Evolutionary conservation across 2,888 invertebrate species (phyloP).

Genomic region (Hypomecis atomaria): DNA sequence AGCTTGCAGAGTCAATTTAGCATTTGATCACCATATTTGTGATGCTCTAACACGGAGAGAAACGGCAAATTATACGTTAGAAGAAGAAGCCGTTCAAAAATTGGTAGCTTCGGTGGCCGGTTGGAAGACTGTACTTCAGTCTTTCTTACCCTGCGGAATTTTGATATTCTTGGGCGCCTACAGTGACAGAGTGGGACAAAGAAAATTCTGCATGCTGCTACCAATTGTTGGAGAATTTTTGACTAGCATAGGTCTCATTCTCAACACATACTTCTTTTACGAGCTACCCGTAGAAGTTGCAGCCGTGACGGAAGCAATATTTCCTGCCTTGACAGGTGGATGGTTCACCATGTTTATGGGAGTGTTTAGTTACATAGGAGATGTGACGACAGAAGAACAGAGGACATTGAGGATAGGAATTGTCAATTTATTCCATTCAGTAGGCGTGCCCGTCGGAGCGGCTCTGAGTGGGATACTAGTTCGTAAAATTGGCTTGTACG

Average conservation of each 20-base stretch:
- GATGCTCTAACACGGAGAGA: slow-evolving; percentile 90
- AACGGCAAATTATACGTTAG: slow-evolving; percentile 85
- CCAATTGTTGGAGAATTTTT: slow-evolving; percentile 93
- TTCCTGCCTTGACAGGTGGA: slow-evolving; percentile 92
- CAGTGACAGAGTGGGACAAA: slow-evolving; percentile 87
- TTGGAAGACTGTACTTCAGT: slow-evolving; percentile 94
- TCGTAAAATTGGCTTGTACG: slow-evolving; percentile 91
- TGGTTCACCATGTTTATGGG: slow-evolving; percentile 97
- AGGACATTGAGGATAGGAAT: slow-evolving; percentile 94
- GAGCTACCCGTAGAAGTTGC: slow-evolving; percentile 92
- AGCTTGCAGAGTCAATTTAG: slow-evolving; percentile 93
- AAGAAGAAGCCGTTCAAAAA: slow-evolving; percentile 88
- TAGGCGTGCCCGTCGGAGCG: slow-evolving; percentile 95
- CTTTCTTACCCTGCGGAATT: slow-evolving; percentile 90
- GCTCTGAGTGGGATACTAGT: slow-evolving; percentile 93
- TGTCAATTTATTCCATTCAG: slow-evolving; percentile 94
- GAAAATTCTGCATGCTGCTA: slow-evolving; percentile 92
- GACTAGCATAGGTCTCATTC: slow-evolving; percentile 90
- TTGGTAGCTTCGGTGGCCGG: slow-evolving; percentile 92
- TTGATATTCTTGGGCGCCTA: slow-evolving; percentile 93
- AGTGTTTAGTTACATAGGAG: slow-evolving; percentile 94
- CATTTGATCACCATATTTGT: slow-evolving; percentile 89
- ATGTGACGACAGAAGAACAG: slow-evolving; percentile 92
- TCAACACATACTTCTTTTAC: slow-evolving; percentile 92
- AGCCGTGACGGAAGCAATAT: slow-evolving; percentile 91